Conservation (phyloP, 1,140 invertebrate genomes). For the Listronotus oregonensis region DNA sequence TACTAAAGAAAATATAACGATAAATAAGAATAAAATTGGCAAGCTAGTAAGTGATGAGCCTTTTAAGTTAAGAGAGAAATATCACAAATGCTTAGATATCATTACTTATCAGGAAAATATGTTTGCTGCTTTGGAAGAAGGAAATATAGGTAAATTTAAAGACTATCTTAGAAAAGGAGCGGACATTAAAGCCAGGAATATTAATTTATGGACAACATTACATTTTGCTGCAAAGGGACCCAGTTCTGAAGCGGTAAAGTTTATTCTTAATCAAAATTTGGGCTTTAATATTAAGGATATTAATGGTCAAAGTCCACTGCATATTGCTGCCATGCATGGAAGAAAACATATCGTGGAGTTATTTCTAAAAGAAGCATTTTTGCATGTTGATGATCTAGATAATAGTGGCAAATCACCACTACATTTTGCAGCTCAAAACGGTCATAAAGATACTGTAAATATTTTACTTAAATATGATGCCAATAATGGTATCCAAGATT, state of each 20-base stretch:
- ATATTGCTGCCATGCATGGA: constrained; percentile 13
- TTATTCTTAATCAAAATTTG: constrained; percentile 4
- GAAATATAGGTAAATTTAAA: neutral
- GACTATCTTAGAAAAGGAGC: neutral
- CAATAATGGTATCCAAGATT: constrained; percentile 12
- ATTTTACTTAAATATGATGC: constrained; percentile 64
- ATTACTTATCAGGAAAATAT: constrained; percentile 6
- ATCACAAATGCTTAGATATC: neutral
- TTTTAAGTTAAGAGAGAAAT: neutral
- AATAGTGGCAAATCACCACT: constrained; percentile 75
- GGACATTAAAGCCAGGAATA: constrained; percentile 6
- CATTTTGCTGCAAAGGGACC: constrained; percentile 5
- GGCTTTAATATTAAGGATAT: neutral
- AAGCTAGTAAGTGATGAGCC: neutral
- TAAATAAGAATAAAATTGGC: neutral
- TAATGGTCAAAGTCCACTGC: constrained; percentile 5
- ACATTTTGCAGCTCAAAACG: constrained; percentile 74
- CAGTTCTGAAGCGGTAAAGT: neutral
- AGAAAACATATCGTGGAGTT: neutral
- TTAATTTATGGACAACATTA: constrained; percentile 5
- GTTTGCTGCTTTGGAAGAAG: neutral
- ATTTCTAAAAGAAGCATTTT: neutral
- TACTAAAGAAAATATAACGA: neutral
- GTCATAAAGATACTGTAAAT: constrained; percentile 68
- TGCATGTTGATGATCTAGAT: constrained; percentile 70